Base-by-base conservation (phyloP, 2,797 vertebrate genomes). In the Hypotaenidia philippensis region DNA sequence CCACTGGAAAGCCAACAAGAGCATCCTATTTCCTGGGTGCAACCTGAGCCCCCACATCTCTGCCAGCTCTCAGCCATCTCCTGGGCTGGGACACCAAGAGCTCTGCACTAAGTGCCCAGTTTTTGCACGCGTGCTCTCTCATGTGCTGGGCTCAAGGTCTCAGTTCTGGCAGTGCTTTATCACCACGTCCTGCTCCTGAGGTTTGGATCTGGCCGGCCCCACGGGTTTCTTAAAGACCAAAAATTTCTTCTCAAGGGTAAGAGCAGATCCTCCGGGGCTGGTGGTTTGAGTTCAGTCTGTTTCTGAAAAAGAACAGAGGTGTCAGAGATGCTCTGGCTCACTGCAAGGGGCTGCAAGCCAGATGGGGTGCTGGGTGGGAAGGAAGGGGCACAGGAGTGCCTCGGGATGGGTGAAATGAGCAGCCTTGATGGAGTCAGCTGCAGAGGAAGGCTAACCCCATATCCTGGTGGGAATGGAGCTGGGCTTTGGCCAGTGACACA, bases 251-350 rank as follows among this genome's bases (percentile, higher is more conserved):
- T 86, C 83, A 83, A 87, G 91, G 87, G 69, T 93, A 96, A 87
- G 34, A 92, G 90, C 23, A 7, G 85, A 94, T 97, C 97, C 96
- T 97, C 96, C 29, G 3, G 68, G 89, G 92, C 83, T 87, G 87
- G 57, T 83, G 53, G 57, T 56, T 94, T 89, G 50, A 32, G 68
- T 94, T 98, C 98, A 97, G 80, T 98, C 97, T 70, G 97, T 94
- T 97, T 98, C 98, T 98, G 97, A 85, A 97, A 97, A 95, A 97
- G 94, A 97, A 96, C 27, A 96, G 26, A 87, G 8, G 44, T 36
- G 61, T 96, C 38, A 97, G 90, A 95, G 91, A 65, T 11, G 44
- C 40, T 79, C 29, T 4, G 4, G 21, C 45, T 64, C 4, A 1
- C 32, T 0, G 5, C 11, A 52, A 31, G 78, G 70, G 34, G 16